A percentile compares a stretch with the other conserved stretches of the same genome.
phyloP scores from a whole-genome alignment of 2,113 vertebrate species.

The Pimephales promelas region DNA sequence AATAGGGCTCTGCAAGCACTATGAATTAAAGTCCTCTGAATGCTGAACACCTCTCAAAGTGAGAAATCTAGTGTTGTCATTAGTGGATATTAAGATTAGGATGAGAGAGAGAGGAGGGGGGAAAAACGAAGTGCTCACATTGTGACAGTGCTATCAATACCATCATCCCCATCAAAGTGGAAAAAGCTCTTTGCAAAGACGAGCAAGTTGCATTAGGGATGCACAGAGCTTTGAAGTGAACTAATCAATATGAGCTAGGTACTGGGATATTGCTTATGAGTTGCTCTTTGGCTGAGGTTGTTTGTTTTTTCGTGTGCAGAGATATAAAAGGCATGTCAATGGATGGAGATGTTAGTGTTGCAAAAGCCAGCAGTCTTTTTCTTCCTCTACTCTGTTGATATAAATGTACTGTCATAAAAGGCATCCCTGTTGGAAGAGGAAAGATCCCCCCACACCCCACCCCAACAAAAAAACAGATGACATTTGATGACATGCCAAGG shows the following conservation, averaged over 20 bases:
- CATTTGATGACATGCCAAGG: slow-evolving; percentile 34
- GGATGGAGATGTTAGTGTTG: slow-evolving; percentile 23
- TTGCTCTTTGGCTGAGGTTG: slow-evolving; percentile 41
- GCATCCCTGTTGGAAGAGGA: slow-evolving; percentile 33
- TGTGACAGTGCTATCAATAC: slow-evolving; percentile 82
- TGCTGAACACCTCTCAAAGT: slow-evolving; percentile 70
- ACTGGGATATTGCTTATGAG: slow-evolving; percentile 53
- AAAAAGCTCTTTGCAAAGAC: slow-evolving; percentile 77
- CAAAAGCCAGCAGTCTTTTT: slow-evolving; percentile 46
- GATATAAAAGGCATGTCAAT: slow-evolving; percentile 42
- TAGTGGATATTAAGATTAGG: slow-evolving; percentile 68
- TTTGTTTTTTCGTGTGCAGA: slow-evolving; percentile 29
- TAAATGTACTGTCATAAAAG: slow-evolving; percentile 41
- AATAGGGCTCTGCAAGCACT: slow-evolving; percentile 68
- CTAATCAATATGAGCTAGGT: slow-evolving; percentile 77
- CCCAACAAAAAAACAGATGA: slow-evolving; percentile 28
- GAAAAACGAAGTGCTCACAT: slow-evolving; percentile 72
- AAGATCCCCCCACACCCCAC: not conserved
- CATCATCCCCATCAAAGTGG: slow-evolving; percentile 79
- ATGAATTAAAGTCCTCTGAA: slow-evolving; percentile 78
- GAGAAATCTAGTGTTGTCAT: slow-evolving; percentile 74
- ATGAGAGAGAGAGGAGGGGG: slow-evolving; percentile 7
- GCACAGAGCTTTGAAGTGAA: slow-evolving; percentile 76
- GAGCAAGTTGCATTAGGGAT: slow-evolving; percentile 78
- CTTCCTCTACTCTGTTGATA: not conserved